A percentile compares a stretch with the other conserved stretches of the same genome.
Conservation (phyloP, 1,140 invertebrate species). For the Procambarus clarkii region DNA sequence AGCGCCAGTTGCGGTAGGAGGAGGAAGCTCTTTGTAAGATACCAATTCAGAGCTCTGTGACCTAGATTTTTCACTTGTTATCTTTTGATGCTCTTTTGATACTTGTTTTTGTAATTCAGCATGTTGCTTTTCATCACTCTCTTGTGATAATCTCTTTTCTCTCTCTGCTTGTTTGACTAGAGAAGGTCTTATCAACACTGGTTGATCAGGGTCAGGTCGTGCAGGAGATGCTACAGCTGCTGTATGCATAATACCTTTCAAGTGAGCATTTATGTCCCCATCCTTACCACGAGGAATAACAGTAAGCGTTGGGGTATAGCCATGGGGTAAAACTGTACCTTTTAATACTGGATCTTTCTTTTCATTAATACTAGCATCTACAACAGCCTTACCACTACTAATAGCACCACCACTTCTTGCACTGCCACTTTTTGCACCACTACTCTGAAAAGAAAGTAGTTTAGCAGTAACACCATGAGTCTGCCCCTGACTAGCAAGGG, state of each 20-base stretch:
- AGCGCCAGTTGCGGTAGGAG: conserved; percentile 48
- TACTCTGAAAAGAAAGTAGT: conserved; percentile 58
- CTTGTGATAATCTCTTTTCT: conserved; percentile 64
- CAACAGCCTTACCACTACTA: conserved; percentile 37
- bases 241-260: conserved; percentile 66
- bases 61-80: conserved; percentile 28
- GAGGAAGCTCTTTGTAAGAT: conserved; percentile 67
- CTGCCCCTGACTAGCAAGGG: conserved; percentile 57
- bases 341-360: conserved; percentile 57
- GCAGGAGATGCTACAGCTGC: conserved; percentile 53
- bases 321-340: conserved; percentile 35
- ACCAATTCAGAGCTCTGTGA: conserved; percentile 47
- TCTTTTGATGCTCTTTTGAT: conserved; percentile 49
- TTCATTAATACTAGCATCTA: conserved; percentile 49
- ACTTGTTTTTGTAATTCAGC: conserved; percentile 52
- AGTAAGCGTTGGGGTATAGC: conserved; percentile 61
- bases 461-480: conserved; percentile 61
- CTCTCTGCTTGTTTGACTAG: conserved; percentile 59
- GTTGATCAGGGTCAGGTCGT: conserved; percentile 52
- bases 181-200: conserved; percentile 51
- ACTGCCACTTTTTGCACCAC: conserved; percentile 66
- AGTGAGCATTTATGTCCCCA: conserved; percentile 66
- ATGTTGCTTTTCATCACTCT: conserved; percentile 60
- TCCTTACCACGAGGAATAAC: conserved; percentile 60
- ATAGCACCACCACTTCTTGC: conserved; percentile 45